Evolutionary conservation across 2,113 vertebrate genomes (phyloP), one percentile per base, ranked within the genome.

Genomic region (Lasiurus cinereus): DNA sequence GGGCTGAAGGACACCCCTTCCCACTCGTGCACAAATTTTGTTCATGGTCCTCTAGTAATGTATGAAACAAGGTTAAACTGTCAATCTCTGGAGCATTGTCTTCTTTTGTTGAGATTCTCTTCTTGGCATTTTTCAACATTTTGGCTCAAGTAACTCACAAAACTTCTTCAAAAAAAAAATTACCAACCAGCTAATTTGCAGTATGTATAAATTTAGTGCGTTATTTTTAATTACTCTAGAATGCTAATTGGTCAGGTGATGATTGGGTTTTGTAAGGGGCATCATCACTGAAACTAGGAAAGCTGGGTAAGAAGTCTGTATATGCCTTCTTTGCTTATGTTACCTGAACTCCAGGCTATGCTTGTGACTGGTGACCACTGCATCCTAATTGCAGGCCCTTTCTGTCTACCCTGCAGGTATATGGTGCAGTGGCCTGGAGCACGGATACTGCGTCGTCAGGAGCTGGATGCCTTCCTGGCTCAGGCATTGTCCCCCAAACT

Each of bases 361-460:
- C 1, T 1, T 36, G 5, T 79, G 16, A 29, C 46, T n/a, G 64
- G 21, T 29, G 33, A 85, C 78, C 4, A 4, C 89, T 48, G 27
- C 39, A 5, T 83, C 89, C 89, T 88, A 62, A 95, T 62, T 0
- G 18, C 83, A 59, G 36, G 48, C 77, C 36, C 76, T 94, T 15
- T 84, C 62, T 91, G 24, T 85, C 64, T 15, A 56, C 39, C 86
- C 52, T 70, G 79, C 93, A 99, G 99, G 98, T 99, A 99, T 98
- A 99, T 99, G 99, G 99, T 99, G 98, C 99, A 99, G 97, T 99
- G 99, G 99, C 99, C 99, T 0, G 99, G 99, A 98, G 98, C 99
- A 97, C 98, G 99, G 98, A 99, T 99, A 96, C 99, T 99, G 97
- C 99, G 99, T 97, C 99, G 99, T 97, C 99, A 99, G 97, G 99